phyloP scores from a whole-genome alignment of 2,113 vertebrate species.

The Lophius piscatorius region DNA sequence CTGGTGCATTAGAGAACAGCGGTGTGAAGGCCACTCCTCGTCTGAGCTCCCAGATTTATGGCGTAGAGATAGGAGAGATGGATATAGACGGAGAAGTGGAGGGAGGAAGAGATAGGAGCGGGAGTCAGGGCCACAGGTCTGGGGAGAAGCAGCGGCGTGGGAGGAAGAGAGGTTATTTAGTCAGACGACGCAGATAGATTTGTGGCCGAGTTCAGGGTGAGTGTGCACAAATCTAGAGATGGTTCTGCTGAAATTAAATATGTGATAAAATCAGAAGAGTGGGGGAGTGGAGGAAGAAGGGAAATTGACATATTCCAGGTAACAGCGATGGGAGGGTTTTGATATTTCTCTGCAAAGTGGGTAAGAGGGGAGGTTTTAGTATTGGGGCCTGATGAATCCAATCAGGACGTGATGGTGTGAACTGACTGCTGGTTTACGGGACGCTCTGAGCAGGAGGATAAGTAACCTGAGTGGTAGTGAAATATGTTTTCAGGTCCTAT shows the following conservation, averaged over 20 bases:
- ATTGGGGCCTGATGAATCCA: conserved; percentile 35
- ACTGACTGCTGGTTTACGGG: conserved; percentile 33
- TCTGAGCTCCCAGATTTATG: conserved; percentile 75
- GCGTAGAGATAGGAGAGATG: conserved; percentile 38
- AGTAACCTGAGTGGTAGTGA: conserved; percentile 51
- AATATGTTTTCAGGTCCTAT: conserved; percentile 38
- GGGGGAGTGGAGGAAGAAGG: conserved; percentile 38
- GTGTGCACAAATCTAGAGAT: conserved; percentile 44
- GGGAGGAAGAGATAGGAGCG: conserved; percentile 57
- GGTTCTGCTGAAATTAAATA: conserved; percentile 27
- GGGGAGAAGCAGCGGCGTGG: conserved; percentile 57
- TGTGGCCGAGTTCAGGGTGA: conserved; percentile 64
- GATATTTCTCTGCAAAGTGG: conserved; percentile 25
- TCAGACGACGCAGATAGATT: conserved; percentile 61
- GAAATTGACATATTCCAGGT: conserved; percentile 54
- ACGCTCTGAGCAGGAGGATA: conserved; percentile 32
- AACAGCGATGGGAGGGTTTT: conserved; percentile 18
- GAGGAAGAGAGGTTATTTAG: conserved; percentile 63
- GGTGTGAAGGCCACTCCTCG: conserved; percentile 62
- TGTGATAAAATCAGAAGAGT: conserved; percentile 29
- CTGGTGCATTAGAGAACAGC: conserved; percentile 52
- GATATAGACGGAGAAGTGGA: conserved; percentile 61
- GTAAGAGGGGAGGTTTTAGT: conserved; percentile 16
- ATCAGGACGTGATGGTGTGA: conserved; percentile 45
- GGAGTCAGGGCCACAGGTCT: conserved; percentile 53